These are phyloP conservation scores for Cynopterus sphinx DNA, from an alignment of 2,797 vertebrate genomes.

Conservation along the genomic window DNA sequence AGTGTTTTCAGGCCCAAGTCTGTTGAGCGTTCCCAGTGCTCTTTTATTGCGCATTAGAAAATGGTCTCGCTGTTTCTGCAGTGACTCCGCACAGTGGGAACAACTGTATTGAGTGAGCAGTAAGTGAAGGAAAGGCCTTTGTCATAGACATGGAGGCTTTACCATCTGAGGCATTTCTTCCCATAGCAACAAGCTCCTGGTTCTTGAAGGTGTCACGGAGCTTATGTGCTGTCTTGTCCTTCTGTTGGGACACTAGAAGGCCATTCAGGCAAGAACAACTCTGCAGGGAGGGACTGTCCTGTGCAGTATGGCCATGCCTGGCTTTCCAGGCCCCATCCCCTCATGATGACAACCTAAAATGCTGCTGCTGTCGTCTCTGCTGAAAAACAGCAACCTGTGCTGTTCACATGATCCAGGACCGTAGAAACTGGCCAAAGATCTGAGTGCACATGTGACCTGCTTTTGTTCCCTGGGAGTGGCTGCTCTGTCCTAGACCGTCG, in stretches of 20 bases:
- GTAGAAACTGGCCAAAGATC: background rate
- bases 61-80: background rate
- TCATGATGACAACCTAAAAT: background rate
- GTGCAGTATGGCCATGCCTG: background rate
- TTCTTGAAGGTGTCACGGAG: background rate
- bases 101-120: background rate
- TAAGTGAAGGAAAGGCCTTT: background rate
- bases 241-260: background rate
- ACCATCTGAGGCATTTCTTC: background rate
- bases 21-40: background rate
- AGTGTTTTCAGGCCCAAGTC: background rate
- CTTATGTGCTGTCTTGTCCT: rapidly evolving
- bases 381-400: background rate
- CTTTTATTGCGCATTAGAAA: background rate
- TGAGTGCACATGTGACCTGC: rapidly evolving
- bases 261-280: background rate
- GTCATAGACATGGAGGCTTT: background rate
- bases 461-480: too few species aligned
- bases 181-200: background rate
- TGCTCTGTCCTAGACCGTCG: background rate
- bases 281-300: background rate
- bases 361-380: background rate
- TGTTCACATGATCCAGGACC: background rate
- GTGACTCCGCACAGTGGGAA: rapidly evolving
- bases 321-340: background rate